Evolutionary conservation across 2,797 vertebrate species (phyloP).

Genomic region (Pseudochirops corinnae): DNA sequence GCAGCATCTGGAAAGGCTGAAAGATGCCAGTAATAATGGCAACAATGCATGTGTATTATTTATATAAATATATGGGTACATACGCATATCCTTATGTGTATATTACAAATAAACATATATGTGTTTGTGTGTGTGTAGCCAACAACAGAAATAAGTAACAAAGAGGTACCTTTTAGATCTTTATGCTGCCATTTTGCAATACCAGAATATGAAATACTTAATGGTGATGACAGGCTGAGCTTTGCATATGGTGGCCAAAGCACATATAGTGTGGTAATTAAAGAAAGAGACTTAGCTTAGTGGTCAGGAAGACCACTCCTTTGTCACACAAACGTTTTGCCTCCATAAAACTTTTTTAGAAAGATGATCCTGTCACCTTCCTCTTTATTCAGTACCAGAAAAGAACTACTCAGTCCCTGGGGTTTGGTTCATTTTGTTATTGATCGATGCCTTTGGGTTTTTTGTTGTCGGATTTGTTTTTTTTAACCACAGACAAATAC

Average conservation of each 20-base stretch:
- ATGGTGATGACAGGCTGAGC: slow-evolving; percentile 27
- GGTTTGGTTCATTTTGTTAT: slow-evolving; percentile 13
- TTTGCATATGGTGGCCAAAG: slow-evolving; percentile 42
- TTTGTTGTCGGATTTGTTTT: not conserved
- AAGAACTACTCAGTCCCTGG: not conserved
- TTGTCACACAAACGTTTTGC: slow-evolving; percentile 10
- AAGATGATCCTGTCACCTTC: not conserved
- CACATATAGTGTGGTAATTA: not conserved
- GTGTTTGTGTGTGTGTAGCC: not conserved
- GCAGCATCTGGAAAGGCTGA: slow-evolving; percentile 34
- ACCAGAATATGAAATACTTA: slow-evolving; percentile 49
- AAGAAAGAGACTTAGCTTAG: not conserved
- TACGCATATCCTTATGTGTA: not conserved
- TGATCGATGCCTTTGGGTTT: not conserved
- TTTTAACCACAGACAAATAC: not conserved
- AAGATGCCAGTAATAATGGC: slow-evolving; percentile 28
- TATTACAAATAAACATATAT: not conserved
- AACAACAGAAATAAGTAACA: not conserved
- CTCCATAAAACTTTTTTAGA: not conserved
- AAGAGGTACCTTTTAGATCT: not conserved
- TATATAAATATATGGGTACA: not conserved
- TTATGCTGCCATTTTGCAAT: slow-evolving; percentile 50
- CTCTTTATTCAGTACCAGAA: slow-evolving; percentile 31
- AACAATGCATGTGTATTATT: slow-evolving; percentile 27
- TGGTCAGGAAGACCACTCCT: slow-evolving; percentile 46